Evolutionary conservation across 2,888 invertebrate genomes (phyloP).

Genomic region (Phlogophora meticulosa): DNA sequence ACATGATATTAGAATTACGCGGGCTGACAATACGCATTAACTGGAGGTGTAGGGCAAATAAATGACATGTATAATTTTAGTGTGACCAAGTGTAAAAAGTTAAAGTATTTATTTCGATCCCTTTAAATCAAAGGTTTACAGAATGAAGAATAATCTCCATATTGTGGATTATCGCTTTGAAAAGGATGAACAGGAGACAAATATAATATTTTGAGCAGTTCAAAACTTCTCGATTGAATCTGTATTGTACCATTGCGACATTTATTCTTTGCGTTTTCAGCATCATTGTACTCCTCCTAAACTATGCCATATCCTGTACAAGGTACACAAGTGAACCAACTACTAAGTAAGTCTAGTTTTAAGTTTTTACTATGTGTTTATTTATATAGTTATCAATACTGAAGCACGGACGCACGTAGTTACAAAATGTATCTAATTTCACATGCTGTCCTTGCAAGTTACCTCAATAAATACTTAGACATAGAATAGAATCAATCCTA

Average conservation of each 20-base stretch:
- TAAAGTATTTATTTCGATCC: constrained; percentile 1
- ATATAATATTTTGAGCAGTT: constrained; percentile 13
- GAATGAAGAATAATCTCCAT: not conserved
- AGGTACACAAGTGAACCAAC: constrained; percentile 66
- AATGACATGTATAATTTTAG: constrained; percentile 6
- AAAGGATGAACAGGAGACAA: not conserved
- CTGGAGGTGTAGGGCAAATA: constrained; percentile 11
- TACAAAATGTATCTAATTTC: not conserved
- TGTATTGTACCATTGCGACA: not conserved
- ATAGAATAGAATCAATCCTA: constrained; percentile 8
- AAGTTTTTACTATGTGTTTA: constrained; percentile 30
- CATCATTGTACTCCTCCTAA: constrained; percentile 13
- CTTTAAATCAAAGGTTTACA: not conserved
- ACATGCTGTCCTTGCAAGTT: constrained; percentile 6
- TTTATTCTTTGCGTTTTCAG: not conserved
- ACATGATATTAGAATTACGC: too few relatives aligned
- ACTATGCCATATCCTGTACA: constrained; percentile 64
- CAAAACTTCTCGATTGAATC: not conserved
- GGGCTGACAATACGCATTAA: too few relatives aligned
- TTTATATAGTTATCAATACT: constrained; percentile 12
- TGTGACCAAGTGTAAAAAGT: constrained; percentile 10
- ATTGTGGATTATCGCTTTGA: not conserved
- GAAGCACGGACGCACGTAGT: constrained; percentile 25
- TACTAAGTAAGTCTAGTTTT: constrained; percentile 54
- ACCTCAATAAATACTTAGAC: not conserved